Percentiles rank a stretch among this genome's conserved stretches.
Conservation (phyloP, 2,888 invertebrate genomes). For the Thereva nobilitata region DNA sequence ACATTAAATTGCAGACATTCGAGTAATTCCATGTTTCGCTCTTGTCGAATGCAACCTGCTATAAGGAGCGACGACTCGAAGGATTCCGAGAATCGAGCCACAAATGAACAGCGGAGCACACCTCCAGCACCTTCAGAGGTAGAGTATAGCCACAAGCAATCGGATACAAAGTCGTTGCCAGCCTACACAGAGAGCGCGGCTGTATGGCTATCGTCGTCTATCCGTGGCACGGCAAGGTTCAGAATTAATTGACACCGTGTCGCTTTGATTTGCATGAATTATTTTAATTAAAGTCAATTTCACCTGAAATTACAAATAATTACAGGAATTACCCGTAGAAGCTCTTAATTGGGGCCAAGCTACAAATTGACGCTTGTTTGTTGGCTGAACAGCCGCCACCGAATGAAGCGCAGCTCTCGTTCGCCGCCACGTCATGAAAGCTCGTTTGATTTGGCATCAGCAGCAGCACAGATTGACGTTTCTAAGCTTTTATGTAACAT, state of each 20-base stretch:
- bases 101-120: too few species aligned
- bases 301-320: conserved; percentile 33
- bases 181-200: neutral
- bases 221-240: conserved; percentile 6
- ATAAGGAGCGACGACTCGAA: conserved; percentile 1
- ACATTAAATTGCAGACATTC: conserved; percentile 31
- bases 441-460: too few species aligned
- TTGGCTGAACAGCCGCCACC: neutral
- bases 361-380: conserved; percentile 30
- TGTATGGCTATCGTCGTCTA: neutral
- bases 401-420: conserved; percentile 1
- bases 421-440: neutral
- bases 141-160: too few species aligned
- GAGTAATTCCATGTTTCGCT: conserved; percentile 28
- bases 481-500: too few species aligned
- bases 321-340: conserved; percentile 30
- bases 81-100: conserved; percentile 5
- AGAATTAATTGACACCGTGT: conserved; percentile 24
- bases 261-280: conserved; percentile 35
- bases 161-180: neutral
- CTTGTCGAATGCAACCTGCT: conserved; percentile 20
- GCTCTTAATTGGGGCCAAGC: conserved; percentile 8
- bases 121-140: too few species aligned
- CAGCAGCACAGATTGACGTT: too few species aligned
- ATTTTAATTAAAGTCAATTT: conserved; percentile 33